Evolutionary conservation across 1,140 invertebrate genomes (phyloP).

Genomic region (Halictus rubicundus): DNA sequence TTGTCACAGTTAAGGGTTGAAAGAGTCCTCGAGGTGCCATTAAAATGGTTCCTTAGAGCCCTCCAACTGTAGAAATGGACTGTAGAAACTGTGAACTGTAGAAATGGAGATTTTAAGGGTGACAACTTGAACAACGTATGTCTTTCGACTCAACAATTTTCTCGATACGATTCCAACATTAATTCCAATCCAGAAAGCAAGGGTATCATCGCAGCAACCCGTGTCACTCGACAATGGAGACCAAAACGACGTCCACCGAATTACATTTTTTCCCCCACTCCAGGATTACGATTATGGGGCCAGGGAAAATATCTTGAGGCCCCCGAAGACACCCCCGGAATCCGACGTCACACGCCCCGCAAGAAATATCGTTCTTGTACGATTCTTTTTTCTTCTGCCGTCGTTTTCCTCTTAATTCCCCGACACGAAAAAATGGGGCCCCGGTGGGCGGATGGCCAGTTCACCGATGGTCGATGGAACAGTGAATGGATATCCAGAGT

Average conservation of each 20-base stretch:
- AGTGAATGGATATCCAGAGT: conserved; percentile 42
- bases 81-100: too few species aligned
- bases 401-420: conserved; percentile 33
- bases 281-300: conserved; percentile 30
- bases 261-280: conserved; percentile 1
- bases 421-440: conserved; percentile 48
- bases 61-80: too few species aligned
- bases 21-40: too few species aligned
- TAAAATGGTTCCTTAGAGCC: too few species aligned
- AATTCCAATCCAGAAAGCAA: too few species aligned
- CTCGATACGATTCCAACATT: too few species aligned
- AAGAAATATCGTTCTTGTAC: conserved; percentile 36
- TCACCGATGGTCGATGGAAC: background rate
- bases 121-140: too few species aligned
- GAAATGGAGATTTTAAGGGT: too few species aligned
- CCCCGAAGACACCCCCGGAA: background rate
- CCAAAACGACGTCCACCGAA: background rate
- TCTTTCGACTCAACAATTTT: too few species aligned
- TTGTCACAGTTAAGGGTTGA: too few species aligned
- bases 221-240: background rate
- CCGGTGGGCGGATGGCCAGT: conserved; percentile 53
- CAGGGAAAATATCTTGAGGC: background rate
- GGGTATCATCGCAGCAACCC: background rate
- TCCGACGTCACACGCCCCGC: conserved; percentile 17
- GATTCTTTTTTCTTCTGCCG: background rate